phyloP scores from a whole-genome alignment of 2,888 invertebrate species.

The Euzetes globulus region DNA sequence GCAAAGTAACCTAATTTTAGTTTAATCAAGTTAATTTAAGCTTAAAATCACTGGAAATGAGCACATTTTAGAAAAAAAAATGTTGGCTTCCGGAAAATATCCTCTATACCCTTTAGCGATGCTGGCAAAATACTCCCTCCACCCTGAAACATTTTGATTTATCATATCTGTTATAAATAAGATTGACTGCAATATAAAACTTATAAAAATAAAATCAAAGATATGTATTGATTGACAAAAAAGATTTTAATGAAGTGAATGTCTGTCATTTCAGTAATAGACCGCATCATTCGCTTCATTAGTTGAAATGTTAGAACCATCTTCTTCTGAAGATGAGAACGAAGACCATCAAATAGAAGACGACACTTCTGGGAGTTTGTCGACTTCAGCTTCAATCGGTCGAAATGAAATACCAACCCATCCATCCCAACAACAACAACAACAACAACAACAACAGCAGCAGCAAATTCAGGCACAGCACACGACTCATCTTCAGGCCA shows the following conservation, averaged over 20 bases:
- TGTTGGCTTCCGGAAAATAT: too few species aligned
- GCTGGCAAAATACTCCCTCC: too few species aligned
- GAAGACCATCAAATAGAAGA: conserved; percentile 49
- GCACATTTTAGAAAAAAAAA: too few species aligned
- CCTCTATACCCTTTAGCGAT: too few species aligned
- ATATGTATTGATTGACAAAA: neutral
- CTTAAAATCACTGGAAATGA: too few species aligned
- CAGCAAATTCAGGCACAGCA: conserved; percentile 39
- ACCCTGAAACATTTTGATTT: too few species aligned
- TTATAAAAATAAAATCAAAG: too few species aligned
- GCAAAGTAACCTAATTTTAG: too few species aligned
- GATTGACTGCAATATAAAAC: too few species aligned
- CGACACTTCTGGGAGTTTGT: conserved; percentile 43
- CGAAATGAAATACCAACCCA: conserved; percentile 39
- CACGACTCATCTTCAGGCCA: conserved; percentile 42
- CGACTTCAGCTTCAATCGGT: conserved; percentile 36
- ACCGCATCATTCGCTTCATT: neutral
- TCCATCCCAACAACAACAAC: conserved; percentile 22
- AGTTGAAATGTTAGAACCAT: conserved; percentile 49
- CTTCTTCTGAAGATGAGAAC: conserved; percentile 52
- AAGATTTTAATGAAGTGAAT: neutral
- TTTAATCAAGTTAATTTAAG: too few species aligned
- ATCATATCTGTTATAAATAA: too few species aligned
- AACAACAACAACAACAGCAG: conserved; percentile 20
- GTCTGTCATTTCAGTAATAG: neutral